These are phyloP conservation scores for Eulemur rufifrons DNA, from an alignment of 2,113 vertebrate genomes.

Conservation along the genomic window DNA sequence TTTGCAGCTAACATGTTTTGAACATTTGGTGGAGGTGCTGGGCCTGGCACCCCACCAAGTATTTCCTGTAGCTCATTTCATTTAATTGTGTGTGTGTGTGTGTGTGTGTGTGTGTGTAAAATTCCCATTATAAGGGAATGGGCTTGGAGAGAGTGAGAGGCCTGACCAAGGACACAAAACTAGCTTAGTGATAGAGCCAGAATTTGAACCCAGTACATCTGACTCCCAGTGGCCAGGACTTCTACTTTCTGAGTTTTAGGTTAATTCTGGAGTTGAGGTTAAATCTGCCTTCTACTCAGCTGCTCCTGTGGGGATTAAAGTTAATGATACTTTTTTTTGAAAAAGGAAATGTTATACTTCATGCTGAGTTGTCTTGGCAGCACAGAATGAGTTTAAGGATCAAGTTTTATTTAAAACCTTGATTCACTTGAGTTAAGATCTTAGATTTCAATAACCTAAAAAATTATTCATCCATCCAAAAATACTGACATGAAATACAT, in stretches of 20 bases:
- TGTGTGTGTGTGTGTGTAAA: neutral
- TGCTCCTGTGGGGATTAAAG: neutral
- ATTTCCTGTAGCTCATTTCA: neutral
- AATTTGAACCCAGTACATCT: neutral
- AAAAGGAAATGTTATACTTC: constrained; percentile 64
- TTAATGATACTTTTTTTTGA: neutral
- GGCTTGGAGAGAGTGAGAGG: neutral
- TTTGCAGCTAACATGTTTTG: neutral
- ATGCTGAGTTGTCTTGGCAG: constrained; percentile 74
- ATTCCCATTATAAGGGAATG: neutral
- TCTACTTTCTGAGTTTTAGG: neutral
- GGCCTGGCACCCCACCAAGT: neutral
- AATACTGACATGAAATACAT: neutral
- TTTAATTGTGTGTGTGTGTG: neutral
- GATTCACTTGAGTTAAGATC: constrained; percentile 50
- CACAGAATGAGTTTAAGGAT: constrained; percentile 75
- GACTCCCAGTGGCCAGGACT: neutral
- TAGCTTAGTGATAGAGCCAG: neutral
- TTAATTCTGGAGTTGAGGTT: neutral
- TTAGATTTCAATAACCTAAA: constrained; percentile 31
- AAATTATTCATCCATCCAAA: neutral
- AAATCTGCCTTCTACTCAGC: neutral
- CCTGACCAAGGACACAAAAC: neutral
- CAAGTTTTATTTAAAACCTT: constrained; percentile 70
- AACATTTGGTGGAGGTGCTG: neutral